These are phyloP conservation scores for Oikopleura vanhoeffeni DNA, from an alignment of 23 tunicate genomes.

Conservation along the genomic window DNA sequence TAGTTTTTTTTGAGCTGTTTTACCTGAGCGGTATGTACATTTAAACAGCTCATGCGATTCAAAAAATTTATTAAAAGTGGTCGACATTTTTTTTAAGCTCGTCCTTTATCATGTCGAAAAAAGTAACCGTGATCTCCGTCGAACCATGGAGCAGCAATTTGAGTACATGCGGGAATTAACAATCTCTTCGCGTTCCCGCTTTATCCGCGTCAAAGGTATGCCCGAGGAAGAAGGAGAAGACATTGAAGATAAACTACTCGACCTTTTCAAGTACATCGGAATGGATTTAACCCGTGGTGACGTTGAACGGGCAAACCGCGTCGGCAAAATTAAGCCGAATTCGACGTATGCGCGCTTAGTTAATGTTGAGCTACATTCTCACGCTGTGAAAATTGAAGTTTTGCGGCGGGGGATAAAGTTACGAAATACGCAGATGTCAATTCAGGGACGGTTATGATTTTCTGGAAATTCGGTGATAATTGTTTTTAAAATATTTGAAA, in stretches of 20 bases:
- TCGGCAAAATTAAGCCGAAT: neutral
- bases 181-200: slow-evolving; percentile 3
- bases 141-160: neutral
- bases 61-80: too few relatives aligned
- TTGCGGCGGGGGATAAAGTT: neutral
- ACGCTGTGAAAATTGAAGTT: neutral
- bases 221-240: neutral
- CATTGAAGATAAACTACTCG: neutral
- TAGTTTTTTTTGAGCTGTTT: too few relatives aligned
- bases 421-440: neutral
- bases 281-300: neutral
- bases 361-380: slow-evolving; percentile 2
- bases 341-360: neutral
- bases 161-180: slow-evolving; percentile 12
- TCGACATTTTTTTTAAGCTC: too few relatives aligned
- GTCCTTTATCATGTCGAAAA: slow-evolving; percentile 7
- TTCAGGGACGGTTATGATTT: too few relatives aligned
- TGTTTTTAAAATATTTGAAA: too few relatives aligned
- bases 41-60: too few relatives aligned
- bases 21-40: too few relatives aligned
- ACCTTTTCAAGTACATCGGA: neutral
- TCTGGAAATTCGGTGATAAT: too few relatives aligned
- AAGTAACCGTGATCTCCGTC: neutral
- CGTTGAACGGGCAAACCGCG: neutral
- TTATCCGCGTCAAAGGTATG: neutral